phyloP scores from a whole-genome alignment of 2,888 invertebrate species.

The Thumatha senex region DNA sequence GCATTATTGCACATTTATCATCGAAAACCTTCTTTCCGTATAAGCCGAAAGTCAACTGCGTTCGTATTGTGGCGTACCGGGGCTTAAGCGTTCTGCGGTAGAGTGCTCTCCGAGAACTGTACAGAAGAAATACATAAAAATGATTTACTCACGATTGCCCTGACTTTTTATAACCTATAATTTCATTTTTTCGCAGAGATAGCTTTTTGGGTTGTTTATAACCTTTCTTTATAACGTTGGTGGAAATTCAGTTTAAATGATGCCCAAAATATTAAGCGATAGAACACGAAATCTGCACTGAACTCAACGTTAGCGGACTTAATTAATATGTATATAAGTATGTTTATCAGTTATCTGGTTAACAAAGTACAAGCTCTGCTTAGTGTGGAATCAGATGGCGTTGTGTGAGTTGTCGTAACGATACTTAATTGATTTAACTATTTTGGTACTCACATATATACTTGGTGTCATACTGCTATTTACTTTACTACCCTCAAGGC shows the following conservation, averaged over 20 bases:
- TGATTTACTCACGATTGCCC: slow-evolving; percentile 29
- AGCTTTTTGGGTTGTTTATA: slow-evolving; percentile 3
- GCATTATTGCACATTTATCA: slow-evolving; percentile 3
- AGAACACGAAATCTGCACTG: no score
- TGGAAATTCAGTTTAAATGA: background rate
- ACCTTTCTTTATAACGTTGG: background rate
- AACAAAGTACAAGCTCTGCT: no score
- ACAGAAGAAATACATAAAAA: slow-evolving; percentile 30
- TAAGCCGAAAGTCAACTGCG: slow-evolving; percentile 8
- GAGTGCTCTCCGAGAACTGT: background rate
- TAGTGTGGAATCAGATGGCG: no score
- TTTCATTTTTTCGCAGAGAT: slow-evolving; percentile 2
- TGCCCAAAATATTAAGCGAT: no score
- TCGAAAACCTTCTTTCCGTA: background rate
- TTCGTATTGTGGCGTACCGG: slow-evolving; percentile 1
- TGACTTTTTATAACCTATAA: slow-evolving; percentile 16
- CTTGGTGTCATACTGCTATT: no score
- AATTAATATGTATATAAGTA: no score
- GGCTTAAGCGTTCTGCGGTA: slow-evolving; percentile 3
- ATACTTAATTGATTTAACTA: no score
- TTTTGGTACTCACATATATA: no score
- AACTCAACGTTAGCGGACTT: no score
- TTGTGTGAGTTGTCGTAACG: no score
- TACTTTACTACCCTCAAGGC: no score
- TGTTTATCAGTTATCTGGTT: no score